These are phyloP conservation scores for Desmodus rotundus DNA, from an alignment of 2,113 vertebrate species.

Conservation along the genomic window DNA sequence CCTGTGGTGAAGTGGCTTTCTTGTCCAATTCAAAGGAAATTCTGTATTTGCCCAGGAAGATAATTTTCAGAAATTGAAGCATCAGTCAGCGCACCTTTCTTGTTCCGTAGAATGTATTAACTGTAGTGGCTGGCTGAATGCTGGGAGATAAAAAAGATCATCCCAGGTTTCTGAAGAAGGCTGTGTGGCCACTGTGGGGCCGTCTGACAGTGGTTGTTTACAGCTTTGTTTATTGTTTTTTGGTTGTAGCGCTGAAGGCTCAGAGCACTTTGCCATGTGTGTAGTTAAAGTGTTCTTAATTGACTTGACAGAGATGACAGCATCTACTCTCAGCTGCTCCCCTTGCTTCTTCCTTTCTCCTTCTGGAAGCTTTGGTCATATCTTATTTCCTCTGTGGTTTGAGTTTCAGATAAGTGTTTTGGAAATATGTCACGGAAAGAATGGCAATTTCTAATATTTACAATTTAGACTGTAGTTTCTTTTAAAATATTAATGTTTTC, in stretches of 20 bases:
- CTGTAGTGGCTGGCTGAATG: neutral
- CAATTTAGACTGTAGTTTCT: slow-evolving; percentile 27
- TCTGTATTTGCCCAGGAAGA: neutral
- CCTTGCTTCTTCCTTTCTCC: neutral
- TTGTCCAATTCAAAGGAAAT: neutral
- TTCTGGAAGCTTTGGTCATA: slow-evolving; percentile 5
- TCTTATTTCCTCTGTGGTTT: slow-evolving; percentile 62
- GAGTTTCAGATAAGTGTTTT: slow-evolving; percentile 40
- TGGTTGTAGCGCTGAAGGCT: neutral
- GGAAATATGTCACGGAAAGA: slow-evolving; percentile 39
- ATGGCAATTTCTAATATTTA: slow-evolving; percentile 43
- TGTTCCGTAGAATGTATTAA: neutral
- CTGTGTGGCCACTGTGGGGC: neutral
- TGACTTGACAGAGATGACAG: neutral
- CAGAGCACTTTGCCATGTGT: neutral
- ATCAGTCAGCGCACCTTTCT: neutral
- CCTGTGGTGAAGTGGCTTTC: neutral
- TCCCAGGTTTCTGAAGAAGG: neutral
- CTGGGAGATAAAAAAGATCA: neutral
- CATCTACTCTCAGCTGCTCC: neutral
- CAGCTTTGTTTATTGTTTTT: neutral
- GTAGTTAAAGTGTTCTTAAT: slow-evolving; percentile 7
- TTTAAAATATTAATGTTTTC: slow-evolving; percentile 49
- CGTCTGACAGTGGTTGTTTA: neutral
- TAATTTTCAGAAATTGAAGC: neutral